Percentiles rank a stretch among this genome's conserved stretches.
phyloP scores from a whole-genome alignment of 1,140 invertebrate species.

The Oncopodura yosiiana region DNA sequence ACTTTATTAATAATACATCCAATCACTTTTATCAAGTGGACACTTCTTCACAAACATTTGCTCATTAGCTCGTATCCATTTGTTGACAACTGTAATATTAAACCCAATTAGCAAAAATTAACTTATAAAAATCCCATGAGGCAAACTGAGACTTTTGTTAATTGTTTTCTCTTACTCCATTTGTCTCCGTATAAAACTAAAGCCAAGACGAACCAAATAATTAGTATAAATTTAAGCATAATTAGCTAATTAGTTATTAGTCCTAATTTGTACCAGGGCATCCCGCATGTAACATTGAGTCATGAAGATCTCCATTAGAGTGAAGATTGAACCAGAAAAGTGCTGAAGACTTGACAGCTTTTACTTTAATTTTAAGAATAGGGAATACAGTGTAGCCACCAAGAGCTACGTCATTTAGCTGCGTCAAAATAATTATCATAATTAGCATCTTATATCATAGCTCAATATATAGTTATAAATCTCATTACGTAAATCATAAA shows the following conservation, averaged over 20 bases:
- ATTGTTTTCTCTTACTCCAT: conserved; percentile 15
- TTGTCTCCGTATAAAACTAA: conserved; percentile 12
- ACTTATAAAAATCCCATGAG: background rate
- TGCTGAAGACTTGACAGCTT: conserved; percentile 25
- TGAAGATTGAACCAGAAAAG: conserved; percentile 24
- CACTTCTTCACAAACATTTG: conserved; percentile 20
- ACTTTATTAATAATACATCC: no score
- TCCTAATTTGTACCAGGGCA: conserved; percentile 12
- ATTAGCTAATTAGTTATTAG: no score
- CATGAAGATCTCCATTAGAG: conserved; percentile 17
- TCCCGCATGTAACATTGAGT: conserved; percentile 18
- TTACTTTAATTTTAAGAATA: conserved; percentile 10
- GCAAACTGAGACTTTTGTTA: background rate
- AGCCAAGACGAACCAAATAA: no score
- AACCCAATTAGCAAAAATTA: background rate
- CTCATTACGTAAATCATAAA: conserved; percentile 24
- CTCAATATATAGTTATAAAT: background rate
- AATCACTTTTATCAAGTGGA: background rate
- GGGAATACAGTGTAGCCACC: conserved; percentile 24
- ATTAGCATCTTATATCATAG: background rate
- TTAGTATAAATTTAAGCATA: no score
- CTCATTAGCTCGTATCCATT: conserved; percentile 23
- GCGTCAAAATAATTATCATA: background rate
- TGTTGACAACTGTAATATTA: conserved; percentile 21
- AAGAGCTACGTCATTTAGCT: conserved; percentile 11